phyloP scores from a whole-genome alignment of 2,113 vertebrate genomes.

The Gopherus flavomarginatus region DNA sequence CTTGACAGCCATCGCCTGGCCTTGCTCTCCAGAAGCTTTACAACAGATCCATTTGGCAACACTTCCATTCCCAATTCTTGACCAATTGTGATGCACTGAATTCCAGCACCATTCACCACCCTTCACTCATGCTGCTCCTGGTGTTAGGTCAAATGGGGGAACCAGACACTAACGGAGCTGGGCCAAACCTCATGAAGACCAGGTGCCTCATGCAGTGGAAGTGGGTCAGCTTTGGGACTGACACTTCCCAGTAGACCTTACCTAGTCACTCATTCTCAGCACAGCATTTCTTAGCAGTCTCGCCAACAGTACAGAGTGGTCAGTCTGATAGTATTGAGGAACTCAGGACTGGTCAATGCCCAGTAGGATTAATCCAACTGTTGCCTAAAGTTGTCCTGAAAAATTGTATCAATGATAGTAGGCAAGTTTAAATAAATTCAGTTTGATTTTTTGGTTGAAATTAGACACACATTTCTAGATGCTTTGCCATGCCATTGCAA shows the following conservation, averaged over 20 bases:
- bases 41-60: not conserved
- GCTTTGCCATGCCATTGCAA: rapidly evolving
- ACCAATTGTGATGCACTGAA: not conserved
- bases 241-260: not conserved
- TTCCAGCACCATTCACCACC: not conserved
- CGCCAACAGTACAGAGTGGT: not conserved
- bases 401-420: not conserved
- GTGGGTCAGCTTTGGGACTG: not conserved
- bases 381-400: not conserved
- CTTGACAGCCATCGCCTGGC: not conserved
- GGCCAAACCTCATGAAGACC: not conserved
- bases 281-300: rapidly evolving
- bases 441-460: not conserved
- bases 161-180: not conserved
- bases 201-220: not conserved
- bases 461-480: not conserved
- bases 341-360: not conserved
- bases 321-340: not conserved
- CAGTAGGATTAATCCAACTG: not conserved
- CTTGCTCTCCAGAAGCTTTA: not conserved
- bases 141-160: not conserved
- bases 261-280: not conserved
- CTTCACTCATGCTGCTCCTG: not conserved
- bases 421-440: not conserved
- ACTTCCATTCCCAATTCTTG: not conserved